A percentile compares a stretch with the other conserved stretches of the same genome.
Evolutionary conservation across 2,888 invertebrate species (phyloP).

Genomic region (Tortrix viridana): DNA sequence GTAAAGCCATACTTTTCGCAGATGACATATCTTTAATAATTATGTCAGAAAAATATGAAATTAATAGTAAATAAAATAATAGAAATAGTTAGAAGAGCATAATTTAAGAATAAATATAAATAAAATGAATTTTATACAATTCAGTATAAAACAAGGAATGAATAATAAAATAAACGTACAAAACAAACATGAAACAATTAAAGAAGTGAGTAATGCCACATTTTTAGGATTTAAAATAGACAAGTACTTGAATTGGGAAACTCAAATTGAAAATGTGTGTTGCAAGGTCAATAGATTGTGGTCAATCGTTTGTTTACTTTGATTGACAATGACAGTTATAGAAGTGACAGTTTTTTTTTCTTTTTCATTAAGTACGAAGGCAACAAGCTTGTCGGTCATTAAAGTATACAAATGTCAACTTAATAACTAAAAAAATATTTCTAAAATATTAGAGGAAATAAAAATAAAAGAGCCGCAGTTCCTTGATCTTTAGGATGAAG

Average conservation of each 20-base stretch:
- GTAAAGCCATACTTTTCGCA: slow-evolving; percentile 21
- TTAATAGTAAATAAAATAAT: neutral
- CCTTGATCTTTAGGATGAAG: no score
- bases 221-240: slow-evolving; percentile 13
- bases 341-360: no score
- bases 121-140: slow-evolving; percentile 18
- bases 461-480: no score
- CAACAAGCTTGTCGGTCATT: no score
- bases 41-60: slow-evolving; percentile 13
- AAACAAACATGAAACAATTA: neutral
- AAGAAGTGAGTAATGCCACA: neutral
- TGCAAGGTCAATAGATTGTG: no score
- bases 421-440: no score
- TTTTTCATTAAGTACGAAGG: no score
- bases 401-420: no score
- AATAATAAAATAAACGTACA: slow-evolving; percentile 7
- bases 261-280: neutral
- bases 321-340: no score
- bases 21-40: slow-evolving; percentile 24
- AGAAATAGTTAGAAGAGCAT: slow-evolving; percentile 11
- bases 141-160: neutral
- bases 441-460: no score
- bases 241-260: neutral
- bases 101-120: slow-evolving; percentile 14
- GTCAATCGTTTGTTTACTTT: no score